Conservation (phyloP, 64 coral and sea anemone genomes). For the Orbicella faveolata region DNA sequence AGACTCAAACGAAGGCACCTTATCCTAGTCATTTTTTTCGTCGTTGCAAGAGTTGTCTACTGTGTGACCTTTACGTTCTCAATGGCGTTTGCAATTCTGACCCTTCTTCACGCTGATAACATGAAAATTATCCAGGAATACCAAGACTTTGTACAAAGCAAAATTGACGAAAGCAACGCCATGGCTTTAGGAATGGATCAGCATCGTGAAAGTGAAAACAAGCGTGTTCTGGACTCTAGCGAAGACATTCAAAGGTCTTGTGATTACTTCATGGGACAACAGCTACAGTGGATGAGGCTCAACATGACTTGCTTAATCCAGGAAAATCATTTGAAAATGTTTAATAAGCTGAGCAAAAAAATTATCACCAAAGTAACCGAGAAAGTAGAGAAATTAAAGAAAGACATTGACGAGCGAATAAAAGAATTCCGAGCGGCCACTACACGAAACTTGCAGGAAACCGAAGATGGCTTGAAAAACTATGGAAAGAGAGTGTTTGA, state of each 20-base stretch:
- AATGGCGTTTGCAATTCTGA: conserved; percentile 52
- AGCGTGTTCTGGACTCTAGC: conserved; percentile 42
- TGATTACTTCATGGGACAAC: conserved; percentile 54
- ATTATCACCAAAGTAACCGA: conserved; percentile 52
- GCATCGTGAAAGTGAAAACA: conserved; percentile 66
- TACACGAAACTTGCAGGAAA: conserved; percentile 29
- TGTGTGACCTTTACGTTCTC: conserved; percentile 68
- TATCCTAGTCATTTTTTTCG: conserved; percentile 62
- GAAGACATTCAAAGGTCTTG: conserved; percentile 80
- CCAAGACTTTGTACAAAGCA: conserved; percentile 45
- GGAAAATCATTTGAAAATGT: conserved; percentile 72
- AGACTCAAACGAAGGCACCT: conserved; percentile 69
- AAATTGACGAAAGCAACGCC: conserved; percentile 55
- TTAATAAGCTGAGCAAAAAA: conserved; percentile 68
- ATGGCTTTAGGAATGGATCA: conserved; percentile 78
- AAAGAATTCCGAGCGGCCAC: conserved; percentile 29
- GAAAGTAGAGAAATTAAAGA: conserved; percentile 43
- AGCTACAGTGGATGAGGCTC: conserved; percentile 47
- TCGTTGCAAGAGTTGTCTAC: conserved; percentile 47
- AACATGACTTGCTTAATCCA: conserved; percentile 75
- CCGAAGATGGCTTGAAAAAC: conserved; percentile 10
- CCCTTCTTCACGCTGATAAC: conserved; percentile 66
- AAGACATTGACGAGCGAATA: conserved; percentile 30
- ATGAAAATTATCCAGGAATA: conserved; percentile 60
- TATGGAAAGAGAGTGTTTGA: conserved; percentile 51